Base-by-base conservation (phyloP, 2,797 vertebrate species). In the Dendrocincla tyrannina region DNA sequence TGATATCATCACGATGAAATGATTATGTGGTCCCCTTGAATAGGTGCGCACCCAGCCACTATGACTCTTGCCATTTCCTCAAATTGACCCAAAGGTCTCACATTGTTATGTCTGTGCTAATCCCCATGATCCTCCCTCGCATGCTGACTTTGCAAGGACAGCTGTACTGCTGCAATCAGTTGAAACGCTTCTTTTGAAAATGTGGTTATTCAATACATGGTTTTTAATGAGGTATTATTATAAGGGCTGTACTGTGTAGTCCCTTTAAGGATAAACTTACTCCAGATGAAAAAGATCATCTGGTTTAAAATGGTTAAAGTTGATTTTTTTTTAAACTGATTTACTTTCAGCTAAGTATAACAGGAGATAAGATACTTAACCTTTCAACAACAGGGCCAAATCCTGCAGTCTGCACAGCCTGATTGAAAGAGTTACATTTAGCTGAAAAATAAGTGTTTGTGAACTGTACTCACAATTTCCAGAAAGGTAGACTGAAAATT, bases 271-370 rank as follows among this genome's bases (percentile, higher is more conserved):
- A 73, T 88, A 96, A 97, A 94, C 86, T 91, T 79, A 93, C 89
- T 94, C 91, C 93, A 97, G 94, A 96, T 96, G 95, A 97, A 97
- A 96, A 91, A 72, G 75, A 95, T 96, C 93, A 94, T 95, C 72
- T 73, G 63, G 77, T 89, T 95, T 86, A 77, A 91, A 95, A 91
- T 52, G 22, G 78, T 88, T 85, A 80, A 93, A 35, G 49, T 89
- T 62, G 55, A 67, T 53, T 60, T 68, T 92, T 87, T 73, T 88
- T 79, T 79, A 69, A 11, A 46, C 69, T 95, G 47, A 73, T 93
- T 96, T 89, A 75, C 60, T 89, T 95, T 90, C 73, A 81, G 67
- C 75, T 90, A 92, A 97, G 77, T 88, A 32, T 77, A 94, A 59
- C 30, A 91, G 50, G 59, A 92, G 79, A 81, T 81, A 93, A 85